Evolutionary conservation across 2,113 vertebrate species (phyloP), one percentile per base, ranked within the genome.

Genomic region (Lophura nycthemera): DNA sequence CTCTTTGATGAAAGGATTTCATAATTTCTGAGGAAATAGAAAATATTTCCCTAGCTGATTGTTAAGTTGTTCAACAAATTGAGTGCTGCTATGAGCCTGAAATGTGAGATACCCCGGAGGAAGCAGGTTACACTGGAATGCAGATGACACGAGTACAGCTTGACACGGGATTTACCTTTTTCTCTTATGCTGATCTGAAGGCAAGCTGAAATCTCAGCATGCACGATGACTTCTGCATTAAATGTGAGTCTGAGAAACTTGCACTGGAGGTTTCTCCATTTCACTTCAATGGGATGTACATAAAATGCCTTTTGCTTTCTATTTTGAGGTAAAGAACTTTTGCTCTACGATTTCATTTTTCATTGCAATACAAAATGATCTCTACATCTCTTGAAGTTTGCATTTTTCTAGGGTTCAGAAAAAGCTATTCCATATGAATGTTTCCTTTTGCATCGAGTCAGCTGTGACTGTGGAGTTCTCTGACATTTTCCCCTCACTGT

Each of bases 11-110:
- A 93, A 90, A 43, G 16, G 34, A 81, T 70, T 71, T 27, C 89
- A 11, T 95, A 91, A 92, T 95, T 93, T 95, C 48, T 56, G 75
- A 93, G 82, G 89, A 93, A 95, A 93, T 60, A 47, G 72, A 78
- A 91, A 88, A 43, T 81, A 95, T 80, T 86, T 86, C 56, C 60
- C 79, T 64, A 45, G 74, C 59, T 73, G 82, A 87, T 50, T 95
- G 56, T 72, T 95, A 52, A 74, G 71, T 54, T 92, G 79, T 90
- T 96, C 57, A 84, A 84, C 47, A 95, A 86, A 94, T 77, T 87
- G 84, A 91, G 87, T 63, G 32, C 21, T 13, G 29, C 38, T 86
- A 32, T 24, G 54, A 86, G 32, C 47, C 69, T 81, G 79, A 89
- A 88, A 65, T 40, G 8, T 52, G 91, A 82, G 29, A 25, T 43